Percentiles rank a stretch among this genome's conserved stretches.
Evolutionary conservation across 2,113 vertebrate species (phyloP).

Genomic region (Peromyscus leucopus): DNA sequence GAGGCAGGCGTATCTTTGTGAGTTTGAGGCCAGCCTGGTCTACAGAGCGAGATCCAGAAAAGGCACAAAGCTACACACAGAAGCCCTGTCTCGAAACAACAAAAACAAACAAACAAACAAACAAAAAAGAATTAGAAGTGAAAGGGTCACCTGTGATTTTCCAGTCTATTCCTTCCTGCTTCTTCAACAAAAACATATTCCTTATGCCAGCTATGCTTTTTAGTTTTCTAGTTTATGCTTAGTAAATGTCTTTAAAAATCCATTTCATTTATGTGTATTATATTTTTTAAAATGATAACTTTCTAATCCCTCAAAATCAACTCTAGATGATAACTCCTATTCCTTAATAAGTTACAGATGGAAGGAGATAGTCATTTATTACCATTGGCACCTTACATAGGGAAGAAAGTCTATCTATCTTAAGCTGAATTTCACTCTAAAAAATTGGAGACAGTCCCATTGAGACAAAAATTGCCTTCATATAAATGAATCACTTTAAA

Average conservation of each 20-base stretch:
- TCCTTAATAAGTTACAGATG: neutral
- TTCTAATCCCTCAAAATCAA: neutral
- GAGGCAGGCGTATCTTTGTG: too few species aligned
- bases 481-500: conserved; percentile 34
- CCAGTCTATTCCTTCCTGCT: neutral
- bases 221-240: conserved; percentile 11
- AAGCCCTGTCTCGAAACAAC: too few species aligned
- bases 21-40: too few species aligned
- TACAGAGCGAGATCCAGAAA: too few species aligned
- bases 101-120: too few species aligned
- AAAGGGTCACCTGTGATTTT: neutral
- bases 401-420: neutral
- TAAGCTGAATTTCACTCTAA: conserved; percentile 2
- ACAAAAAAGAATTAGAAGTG: neutral
- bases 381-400: neutral
- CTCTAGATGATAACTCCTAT: neutral
- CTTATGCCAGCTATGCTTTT: neutral
- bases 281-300: neutral
- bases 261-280: neutral
- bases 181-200: neutral
- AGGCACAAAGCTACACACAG: too few species aligned
- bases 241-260: neutral
- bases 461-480: conserved; percentile 34
- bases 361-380: conserved; percentile 37
- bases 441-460: neutral